Evolutionary conservation across 2,113 vertebrate species (phyloP), one percentile per base, ranked within the genome.

Genomic region (Morone chrysops): DNA sequence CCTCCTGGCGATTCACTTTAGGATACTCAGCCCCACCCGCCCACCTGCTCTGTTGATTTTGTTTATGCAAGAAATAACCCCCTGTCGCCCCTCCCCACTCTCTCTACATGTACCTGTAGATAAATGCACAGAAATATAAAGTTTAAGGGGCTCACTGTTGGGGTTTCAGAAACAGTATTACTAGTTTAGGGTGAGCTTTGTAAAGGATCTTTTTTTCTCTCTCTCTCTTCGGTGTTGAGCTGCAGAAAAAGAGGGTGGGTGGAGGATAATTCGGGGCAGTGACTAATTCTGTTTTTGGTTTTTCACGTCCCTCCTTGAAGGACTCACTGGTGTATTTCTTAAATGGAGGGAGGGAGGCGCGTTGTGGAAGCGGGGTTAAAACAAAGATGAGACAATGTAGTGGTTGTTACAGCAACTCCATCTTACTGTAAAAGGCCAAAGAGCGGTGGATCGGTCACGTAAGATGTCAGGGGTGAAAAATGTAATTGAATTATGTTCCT

Each of bases 111-210:
- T 70, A 72, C 65, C 72, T 83, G 53, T 88, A 85, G 69, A 82
- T 69, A 81, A 9, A 71, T 43, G 16, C 70, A 73, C 53, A 54
- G 38, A 65, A 51, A 51, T n/a, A 20, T 22, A 60, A 65, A 51
- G 60, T 16, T 18, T 10, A 47, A 59, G n/a, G n/a, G 70, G 54
- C 38, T 80, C 38, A 43, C 48, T 71, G 57, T 54, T 67, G 6
- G 41, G 31, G 38, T 43, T 75, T 78, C 51, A 69, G 72, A 78
- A 85, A 77, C 93, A 93, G 93, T 93, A 93, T 95, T 92, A 88
- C 8, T 36, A 50, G 47, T 45, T 70, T 16, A 62, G 69, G 54
- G 22, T 70, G 72, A 75, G 12, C 43, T 48, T 6, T 8, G 31
- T 56, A 18, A 25, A 31, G 17, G 6, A 10, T 62, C 56, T 59